phyloP scores from a whole-genome alignment of 2,113 vertebrate species.

The Boulengeromyrus knoepffleri region DNA sequence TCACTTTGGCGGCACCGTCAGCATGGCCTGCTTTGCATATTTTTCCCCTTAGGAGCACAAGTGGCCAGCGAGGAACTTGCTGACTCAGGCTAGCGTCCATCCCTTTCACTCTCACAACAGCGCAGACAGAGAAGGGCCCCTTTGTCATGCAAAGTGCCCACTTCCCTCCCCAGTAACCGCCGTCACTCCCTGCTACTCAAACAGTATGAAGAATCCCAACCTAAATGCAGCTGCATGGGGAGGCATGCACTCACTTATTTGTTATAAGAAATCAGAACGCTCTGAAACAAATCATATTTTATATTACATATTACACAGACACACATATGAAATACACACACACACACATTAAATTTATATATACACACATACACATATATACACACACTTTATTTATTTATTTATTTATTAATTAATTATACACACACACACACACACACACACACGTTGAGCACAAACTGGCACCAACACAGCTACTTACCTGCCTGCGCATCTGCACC shows the following conservation, averaged over 20 bases:
- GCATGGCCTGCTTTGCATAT: conserved; percentile 1
- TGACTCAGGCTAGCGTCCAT: background rate
- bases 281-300: background rate
- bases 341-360: accelerated
- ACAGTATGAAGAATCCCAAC: background rate
- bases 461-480: background rate
- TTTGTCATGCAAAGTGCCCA: conserved; percentile 17
- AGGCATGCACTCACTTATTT: background rate
- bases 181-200: background rate
- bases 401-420: too few relatives aligned
- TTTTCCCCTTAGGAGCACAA: background rate
- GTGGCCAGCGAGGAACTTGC: background rate
- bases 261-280: conserved; percentile 13
- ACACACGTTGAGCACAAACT: background rate
- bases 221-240: background rate
- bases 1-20: background rate
- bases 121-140: background rate
- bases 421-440: background rate
- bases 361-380: background rate
- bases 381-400: background rate
- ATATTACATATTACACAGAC: background rate
- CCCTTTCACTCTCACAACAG: background rate
- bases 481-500: background rate
- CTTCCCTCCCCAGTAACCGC: background rate
- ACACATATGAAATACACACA: background rate